Evolutionary conservation across 2,888 invertebrate species (phyloP), one percentile per base, ranked within the genome.

Genomic region (Pediacus dermestoides): DNA sequence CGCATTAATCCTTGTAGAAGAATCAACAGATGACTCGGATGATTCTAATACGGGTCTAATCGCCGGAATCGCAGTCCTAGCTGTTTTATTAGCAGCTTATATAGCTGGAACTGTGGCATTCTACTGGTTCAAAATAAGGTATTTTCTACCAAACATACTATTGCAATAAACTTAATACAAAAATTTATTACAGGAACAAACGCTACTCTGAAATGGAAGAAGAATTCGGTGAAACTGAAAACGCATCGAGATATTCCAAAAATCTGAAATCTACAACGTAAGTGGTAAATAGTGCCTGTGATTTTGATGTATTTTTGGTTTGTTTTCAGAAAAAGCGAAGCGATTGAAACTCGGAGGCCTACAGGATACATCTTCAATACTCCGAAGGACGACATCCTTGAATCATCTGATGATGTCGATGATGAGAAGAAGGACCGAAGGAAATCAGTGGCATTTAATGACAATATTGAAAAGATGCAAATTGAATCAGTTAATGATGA

Each of bases 121-220:
- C 28, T 66, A 62, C 52, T 60, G 47, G 16, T 52, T 59, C 8
- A 59, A 53, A 50, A 38, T 64, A 30, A 59, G 59, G 61, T 62
- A 50, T 7, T 36, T 37, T 35, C 14, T 21, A 35, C 28, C 8
- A 37, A 21, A 37, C 30, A 26, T 26, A 7, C 8, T 26, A 10
- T 26, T 9, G 9, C 9, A 8, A 7, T 26, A 7, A 26, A 8
- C 27, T 10, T 8, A 10, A 26, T 10, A 10, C 7, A 26, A 10
- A 26, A 7, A 7, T 26, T 7, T 7, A 2, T 28, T 28, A 8
- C 28, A 28, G 28, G 28, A 28, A 13, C 2, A 28, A 28, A 11
- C 11, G 12, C 11, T 28, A 37, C 2, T 9, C 28, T n/a, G 38
- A 32, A 9, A 13, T 28, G 11, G 28, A 28, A 8, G 28, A 28